Evolutionary conservation across 92 coral and sea anemone genomes (phyloP).

Genomic region (Epizoanthus stellaris): DNA sequence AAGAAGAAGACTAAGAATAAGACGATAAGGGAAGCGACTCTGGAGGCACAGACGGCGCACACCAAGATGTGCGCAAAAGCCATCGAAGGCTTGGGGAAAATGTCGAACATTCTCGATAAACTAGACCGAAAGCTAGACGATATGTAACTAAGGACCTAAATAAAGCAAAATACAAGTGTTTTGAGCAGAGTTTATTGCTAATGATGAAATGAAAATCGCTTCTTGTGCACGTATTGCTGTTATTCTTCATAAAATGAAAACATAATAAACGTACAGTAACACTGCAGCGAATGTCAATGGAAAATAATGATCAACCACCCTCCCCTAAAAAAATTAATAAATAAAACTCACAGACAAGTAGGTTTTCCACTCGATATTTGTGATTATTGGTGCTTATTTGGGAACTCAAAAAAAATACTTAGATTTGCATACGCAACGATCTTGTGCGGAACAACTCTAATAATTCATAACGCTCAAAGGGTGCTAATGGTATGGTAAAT

Average conservation of each 20-base stretch:
- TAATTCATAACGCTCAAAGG: too few relatives aligned
- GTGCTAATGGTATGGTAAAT: too few relatives aligned
- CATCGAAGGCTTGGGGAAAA: neutral
- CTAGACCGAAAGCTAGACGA: too few relatives aligned
- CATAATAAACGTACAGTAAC: neutral
- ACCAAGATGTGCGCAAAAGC: neutral
- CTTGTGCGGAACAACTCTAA: too few relatives aligned
- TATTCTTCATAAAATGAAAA: neutral
- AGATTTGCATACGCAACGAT: too few relatives aligned
- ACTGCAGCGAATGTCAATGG: neutral
- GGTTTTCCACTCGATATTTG: neutral
- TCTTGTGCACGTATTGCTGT: neutral
- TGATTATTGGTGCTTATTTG: conserved; percentile 1
- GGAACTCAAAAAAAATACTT: neutral
- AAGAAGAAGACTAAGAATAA: neutral
- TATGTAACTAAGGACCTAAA: conserved; percentile 1
- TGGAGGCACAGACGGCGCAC: neutral
- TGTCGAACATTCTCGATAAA: neutral
- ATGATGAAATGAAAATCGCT: conserved; percentile 8
- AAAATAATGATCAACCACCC: neutral
- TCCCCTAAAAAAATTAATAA: neutral
- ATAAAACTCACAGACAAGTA: neutral
- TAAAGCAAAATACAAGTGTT: conserved; percentile 1
- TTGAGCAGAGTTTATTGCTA: neutral
- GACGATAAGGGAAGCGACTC: neutral